Percentiles rank a stretch among this genome's conserved stretches.
phyloP scores from a whole-genome alignment of 2,113 vertebrate species.

The Zapornia atra region DNA sequence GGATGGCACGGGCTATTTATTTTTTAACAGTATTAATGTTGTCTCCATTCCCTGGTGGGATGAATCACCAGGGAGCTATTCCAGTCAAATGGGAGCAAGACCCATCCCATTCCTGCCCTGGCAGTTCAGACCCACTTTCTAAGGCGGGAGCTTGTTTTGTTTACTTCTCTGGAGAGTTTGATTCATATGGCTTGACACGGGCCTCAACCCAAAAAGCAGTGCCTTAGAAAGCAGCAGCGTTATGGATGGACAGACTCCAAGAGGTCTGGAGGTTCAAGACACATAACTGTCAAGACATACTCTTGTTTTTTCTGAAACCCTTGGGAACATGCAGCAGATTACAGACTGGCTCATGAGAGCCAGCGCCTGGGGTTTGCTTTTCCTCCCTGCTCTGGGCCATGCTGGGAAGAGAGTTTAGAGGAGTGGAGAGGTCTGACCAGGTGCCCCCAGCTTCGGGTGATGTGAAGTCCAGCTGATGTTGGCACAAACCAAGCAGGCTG shows the following conservation, averaged over 20 bases:
- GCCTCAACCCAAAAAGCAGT: neutral
- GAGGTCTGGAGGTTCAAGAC: slow-evolving; percentile 8
- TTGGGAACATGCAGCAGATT: neutral
- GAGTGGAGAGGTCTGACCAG: neutral
- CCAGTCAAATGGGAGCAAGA: neutral
- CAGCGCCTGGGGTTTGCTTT: neutral
- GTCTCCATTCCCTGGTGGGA: neutral
- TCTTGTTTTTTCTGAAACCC: slow-evolving; percentile 5
- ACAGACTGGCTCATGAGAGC: neutral
- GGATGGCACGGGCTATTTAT: neutral
- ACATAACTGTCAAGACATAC: neutral
- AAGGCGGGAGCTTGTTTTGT: neutral
- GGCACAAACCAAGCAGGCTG: neutral
- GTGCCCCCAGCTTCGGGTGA: neutral
- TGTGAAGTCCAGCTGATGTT: neutral
- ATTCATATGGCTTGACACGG: neutral
- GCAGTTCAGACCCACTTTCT: neutral
- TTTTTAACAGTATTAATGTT: neutral
- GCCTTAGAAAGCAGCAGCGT: slow-evolving; percentile 14
- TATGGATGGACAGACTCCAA: neutral
- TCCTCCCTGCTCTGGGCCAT: neutral
- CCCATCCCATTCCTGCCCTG: neutral
- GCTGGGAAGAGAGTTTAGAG: neutral
- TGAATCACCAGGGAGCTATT: neutral
- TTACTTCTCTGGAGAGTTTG: slow-evolving; percentile 3